Evolutionary conservation across 2,797 vertebrate genomes (phyloP), one percentile per base, ranked within the genome.

Genomic region (Hydrophis major): DNA sequence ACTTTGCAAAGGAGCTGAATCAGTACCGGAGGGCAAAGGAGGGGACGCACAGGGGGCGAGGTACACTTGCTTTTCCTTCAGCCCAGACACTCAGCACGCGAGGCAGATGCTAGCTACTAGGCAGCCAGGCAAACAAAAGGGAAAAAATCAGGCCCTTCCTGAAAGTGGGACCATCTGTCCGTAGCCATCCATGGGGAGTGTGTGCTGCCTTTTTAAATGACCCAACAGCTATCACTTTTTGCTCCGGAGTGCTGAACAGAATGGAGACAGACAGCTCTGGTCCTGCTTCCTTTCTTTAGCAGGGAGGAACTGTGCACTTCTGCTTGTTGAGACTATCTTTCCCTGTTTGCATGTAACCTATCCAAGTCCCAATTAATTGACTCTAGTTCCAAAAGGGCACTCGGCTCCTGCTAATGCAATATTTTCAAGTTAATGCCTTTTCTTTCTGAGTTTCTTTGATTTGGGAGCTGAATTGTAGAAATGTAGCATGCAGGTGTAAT

Each of bases 1-100:
- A 99, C 96, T 99, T 99, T 57, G 89, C 98, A n/a, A 99, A 99
- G 95, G 99, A 99, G 96, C 98, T 99, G 32, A 99, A 98, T 95
- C 98, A 99, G 92, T 99, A 99, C 94, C 98, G 99, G 92, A 98
- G 98, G 22, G 98, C 98, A 59, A 99, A 99, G 96, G 99, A 99
- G 94, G 93, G 93, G 87, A 98, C 98, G 93, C 95, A 95, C 95
- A 96, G 95, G 0, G 95, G 97, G 0, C 95, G 97, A 94, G 97
- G 97, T 98, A 86, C 20, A 88, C 0, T 50, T 6, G 4, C 0
- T 16, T 69, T 4, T 55, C 32, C 10, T 20, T 11, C 32, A 57
- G 47, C 55, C 11, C 59, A 32, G 16, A 4, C 22, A 2, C n/a
- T 27, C n/a, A 37, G 32, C 3, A 6, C 8, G 69, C 6, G 42